Conservation (phyloP, 2,113 vertebrate genomes). For the Lynx canadensis region DNA sequence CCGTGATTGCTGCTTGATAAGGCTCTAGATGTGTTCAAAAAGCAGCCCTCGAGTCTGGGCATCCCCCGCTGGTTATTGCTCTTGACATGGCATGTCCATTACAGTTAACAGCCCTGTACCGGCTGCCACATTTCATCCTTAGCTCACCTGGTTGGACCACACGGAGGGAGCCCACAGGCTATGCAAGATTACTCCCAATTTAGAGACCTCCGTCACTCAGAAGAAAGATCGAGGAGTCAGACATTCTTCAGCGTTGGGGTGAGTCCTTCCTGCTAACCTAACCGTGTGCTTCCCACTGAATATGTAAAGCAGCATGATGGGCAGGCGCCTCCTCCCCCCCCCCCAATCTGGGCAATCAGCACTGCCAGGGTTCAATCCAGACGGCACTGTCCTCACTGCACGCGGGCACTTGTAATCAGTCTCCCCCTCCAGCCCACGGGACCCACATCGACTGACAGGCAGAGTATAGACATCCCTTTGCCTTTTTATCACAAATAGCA, state of each 20-base stretch:
- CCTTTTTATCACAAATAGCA: conserved; percentile 56
- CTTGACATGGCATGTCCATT: not conserved
- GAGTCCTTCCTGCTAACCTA: not conserved
- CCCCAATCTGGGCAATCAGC: not conserved
- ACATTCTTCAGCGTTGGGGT: not conserved
- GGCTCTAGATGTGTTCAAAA: not conserved
- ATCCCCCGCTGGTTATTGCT: not conserved
- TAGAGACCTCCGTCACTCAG: not conserved
- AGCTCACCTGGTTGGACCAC: not conserved
- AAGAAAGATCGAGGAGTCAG: not conserved
- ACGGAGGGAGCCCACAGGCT: not conserved
- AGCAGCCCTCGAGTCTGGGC: not conserved
- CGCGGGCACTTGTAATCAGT: conserved; percentile 51
- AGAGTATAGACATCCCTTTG: conserved; percentile 7
- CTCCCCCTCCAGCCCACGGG: conserved; percentile 30
- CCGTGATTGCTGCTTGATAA: too few relatives aligned
- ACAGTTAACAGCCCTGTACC: conserved; percentile 3
- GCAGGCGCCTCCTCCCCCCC: not conserved
- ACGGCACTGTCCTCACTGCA: not conserved
- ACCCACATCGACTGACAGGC: not conserved
- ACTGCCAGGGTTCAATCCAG: not conserved
- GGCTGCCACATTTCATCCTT: not conserved
- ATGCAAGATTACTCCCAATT: conserved; percentile 56
- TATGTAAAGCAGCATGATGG: not conserved
- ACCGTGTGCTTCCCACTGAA: conserved; percentile 13